Conservation (phyloP, 2,888 invertebrate genomes). For the Meta bourneti region DNA sequence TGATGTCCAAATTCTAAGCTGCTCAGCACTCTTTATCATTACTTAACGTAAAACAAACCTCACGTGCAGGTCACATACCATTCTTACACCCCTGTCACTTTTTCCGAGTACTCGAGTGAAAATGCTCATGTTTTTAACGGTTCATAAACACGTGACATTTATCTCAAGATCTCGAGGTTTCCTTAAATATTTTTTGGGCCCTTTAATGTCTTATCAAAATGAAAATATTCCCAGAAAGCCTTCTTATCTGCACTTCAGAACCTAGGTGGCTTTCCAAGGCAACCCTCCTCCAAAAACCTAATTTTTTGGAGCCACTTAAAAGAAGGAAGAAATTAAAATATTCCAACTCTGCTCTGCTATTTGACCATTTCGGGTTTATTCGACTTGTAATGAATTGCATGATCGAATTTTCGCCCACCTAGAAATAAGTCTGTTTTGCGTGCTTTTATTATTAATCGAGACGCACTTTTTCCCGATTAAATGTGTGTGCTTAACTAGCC, state of each 20-base stretch:
- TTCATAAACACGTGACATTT: constrained; percentile 41
- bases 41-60: neutral
- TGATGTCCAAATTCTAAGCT: no score
- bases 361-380: constrained; percentile 49
- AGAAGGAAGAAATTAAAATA: no score
- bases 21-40: no score
- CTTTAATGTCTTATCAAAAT: constrained; percentile 33
- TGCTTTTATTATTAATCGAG: constrained; percentile 24
- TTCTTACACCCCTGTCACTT: constrained; percentile 32
- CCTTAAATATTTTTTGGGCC: neutral
- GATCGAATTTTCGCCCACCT: constrained; percentile 35
- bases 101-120: constrained; percentile 2
- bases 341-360: constrained; percentile 6
- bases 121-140: constrained; percentile 22
- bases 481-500: constrained; percentile 24
- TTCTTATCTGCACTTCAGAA: neutral
- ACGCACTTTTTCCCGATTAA: constrained; percentile 30
- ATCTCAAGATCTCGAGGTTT: constrained; percentile 19
- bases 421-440: constrained; percentile 60
- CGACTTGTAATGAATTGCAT: constrained; percentile 58
- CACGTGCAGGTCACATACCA: neutral
- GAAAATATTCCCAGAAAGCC: constrained; percentile 28
- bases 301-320: no score
- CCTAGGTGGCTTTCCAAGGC: constrained; percentile 3
- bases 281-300: no score